Evolutionary conservation across 2,797 vertebrate species (phyloP).

Genomic region (Enteromius afrohamiltoni): DNA sequence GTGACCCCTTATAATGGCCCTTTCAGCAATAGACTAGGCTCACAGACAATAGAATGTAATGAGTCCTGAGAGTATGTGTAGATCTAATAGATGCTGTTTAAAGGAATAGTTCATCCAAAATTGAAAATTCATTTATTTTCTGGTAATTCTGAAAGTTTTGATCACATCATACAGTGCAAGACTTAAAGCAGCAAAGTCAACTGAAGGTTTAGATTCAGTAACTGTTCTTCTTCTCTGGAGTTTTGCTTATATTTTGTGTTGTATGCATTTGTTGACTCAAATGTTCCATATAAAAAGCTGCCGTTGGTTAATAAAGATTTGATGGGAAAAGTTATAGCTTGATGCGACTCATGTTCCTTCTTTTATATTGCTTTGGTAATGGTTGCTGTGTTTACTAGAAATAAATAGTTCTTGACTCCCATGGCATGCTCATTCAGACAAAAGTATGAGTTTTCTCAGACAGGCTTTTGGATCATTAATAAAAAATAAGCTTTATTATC

Average conservation of each 20-base stretch:
- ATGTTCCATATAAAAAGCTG: neutral
- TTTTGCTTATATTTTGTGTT: neutral
- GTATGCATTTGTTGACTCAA: neutral
- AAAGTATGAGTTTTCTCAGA: too few species aligned
- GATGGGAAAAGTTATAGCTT: neutral
- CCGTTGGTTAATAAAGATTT: neutral
- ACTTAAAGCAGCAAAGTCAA: too few species aligned
- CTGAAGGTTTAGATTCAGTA: too few species aligned
- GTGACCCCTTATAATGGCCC: conserved; percentile 16
- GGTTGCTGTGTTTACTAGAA: neutral
- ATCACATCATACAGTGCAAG: too few species aligned
- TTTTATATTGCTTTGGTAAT: neutral
- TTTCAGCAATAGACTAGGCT: conserved; percentile 32
- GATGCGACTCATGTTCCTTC: neutral
- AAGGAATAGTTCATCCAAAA: neutral
- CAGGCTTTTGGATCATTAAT: neutral
- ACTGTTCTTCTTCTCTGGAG: neutral
- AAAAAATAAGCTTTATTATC: neutral
- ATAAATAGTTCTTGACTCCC: neutral
- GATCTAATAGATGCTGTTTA: neutral
- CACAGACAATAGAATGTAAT: conserved; percentile 21
- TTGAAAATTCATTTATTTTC: neutral
- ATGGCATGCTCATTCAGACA: neutral
- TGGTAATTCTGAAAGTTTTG: too few species aligned
- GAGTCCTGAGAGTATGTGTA: conserved; percentile 1